Conservation (phyloP, 2,888 invertebrate species). For the Drosophila hamatofila region DNA sequence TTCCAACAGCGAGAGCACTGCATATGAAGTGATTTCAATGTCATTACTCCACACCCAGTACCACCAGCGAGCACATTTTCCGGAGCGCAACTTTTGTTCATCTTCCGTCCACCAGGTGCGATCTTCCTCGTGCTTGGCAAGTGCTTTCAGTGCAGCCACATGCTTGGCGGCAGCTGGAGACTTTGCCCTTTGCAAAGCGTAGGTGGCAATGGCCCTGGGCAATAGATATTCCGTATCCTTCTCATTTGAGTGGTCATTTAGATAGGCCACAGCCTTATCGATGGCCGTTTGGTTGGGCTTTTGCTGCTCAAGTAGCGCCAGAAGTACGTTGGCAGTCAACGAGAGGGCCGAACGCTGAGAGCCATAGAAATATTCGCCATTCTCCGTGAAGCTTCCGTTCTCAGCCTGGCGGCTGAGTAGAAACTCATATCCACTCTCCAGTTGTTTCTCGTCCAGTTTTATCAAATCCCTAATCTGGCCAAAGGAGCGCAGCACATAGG, state of each 20-base stretch:
- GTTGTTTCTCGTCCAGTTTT: slow-evolving; percentile 89
- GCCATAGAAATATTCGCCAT: slow-evolving; percentile 90
- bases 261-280: slow-evolving; percentile 91
- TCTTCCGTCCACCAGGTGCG: slow-evolving; percentile 93
- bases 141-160: slow-evolving; percentile 85
- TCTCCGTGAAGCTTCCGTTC: slow-evolving; percentile 92
- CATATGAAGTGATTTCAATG: slow-evolving; percentile 81
- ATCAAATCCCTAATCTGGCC: slow-evolving; percentile 89
- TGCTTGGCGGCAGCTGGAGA: slow-evolving; percentile 88
- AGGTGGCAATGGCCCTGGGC: slow-evolving; percentile 91
- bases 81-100: slow-evolving; percentile 81
- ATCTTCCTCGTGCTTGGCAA: slow-evolving; percentile 87
- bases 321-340: slow-evolving; percentile 91
- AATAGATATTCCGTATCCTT: slow-evolving; percentile 89
- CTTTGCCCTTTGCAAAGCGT: slow-evolving; percentile 91
- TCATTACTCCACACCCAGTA: slow-evolving; percentile 85
- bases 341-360: slow-evolving; percentile 89
- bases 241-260: slow-evolving; percentile 87
- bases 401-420: slow-evolving; percentile 89
- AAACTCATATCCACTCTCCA: slow-evolving; percentile 89
- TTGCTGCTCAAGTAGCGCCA: slow-evolving; percentile 89
- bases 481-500: slow-evolving; percentile 92
- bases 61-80: slow-evolving; percentile 74
- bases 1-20: slow-evolving; percentile 80
- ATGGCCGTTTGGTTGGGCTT: slow-evolving; percentile 87